Conservation (phyloP, 2,888 invertebrate genomes). For the Strigamia crassipes region DNA sequence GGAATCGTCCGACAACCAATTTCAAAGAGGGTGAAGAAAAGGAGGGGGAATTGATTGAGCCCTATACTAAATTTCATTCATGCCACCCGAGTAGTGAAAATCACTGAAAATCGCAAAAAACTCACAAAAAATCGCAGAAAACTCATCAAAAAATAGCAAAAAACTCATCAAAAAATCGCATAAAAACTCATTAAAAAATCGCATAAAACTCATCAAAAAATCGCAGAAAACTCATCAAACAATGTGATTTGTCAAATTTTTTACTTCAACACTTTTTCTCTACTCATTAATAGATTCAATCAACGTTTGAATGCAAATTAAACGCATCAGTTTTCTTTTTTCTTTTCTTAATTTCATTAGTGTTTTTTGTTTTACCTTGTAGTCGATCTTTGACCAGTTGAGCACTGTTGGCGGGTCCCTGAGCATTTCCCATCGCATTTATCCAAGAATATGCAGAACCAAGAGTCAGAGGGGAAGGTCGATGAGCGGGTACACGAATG, state of each 20-base stretch:
- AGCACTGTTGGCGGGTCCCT: conserved; percentile 72
- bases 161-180: no score
- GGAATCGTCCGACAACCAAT: neutral
- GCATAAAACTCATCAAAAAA: no score
- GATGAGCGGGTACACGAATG: conserved; percentile 65
- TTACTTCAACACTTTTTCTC: no score
- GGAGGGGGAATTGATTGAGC: neutral
- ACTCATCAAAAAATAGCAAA: no score
- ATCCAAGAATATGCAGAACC: conserved; percentile 50
- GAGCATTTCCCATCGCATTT: conserved; percentile 49
- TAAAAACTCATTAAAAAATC: no score
- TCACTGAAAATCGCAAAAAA: no score
- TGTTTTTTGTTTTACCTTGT: conserved; percentile 69
- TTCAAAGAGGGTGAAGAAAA: neutral
- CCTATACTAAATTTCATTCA: neutral
- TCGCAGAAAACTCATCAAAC: no score
- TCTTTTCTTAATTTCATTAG: no score
- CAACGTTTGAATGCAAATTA: neutral
- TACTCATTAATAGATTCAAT: neutral
- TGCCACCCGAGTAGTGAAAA: neutral
- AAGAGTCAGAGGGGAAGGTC: conserved; percentile 69
- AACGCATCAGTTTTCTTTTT: neutral
- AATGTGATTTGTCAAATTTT: no score
- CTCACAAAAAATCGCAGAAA: no score
- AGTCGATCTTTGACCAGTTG: conserved; percentile 82